These are phyloP conservation scores for Protophormia terraenovae DNA, from an alignment of 2,888 invertebrate genomes.

Conservation along the genomic window DNA sequence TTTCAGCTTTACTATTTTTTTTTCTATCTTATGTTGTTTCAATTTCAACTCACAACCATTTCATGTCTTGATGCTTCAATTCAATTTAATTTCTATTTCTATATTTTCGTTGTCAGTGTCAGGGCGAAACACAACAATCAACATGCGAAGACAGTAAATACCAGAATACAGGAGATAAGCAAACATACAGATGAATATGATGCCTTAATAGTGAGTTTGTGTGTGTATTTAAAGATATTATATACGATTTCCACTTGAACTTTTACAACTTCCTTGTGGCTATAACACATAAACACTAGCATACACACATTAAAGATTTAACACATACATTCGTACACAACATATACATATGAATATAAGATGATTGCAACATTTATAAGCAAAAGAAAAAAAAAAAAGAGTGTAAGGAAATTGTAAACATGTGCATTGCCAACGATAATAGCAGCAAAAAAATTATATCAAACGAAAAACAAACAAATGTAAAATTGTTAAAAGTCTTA, in stretches of 20 bases:
- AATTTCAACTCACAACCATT: conserved; percentile 18
- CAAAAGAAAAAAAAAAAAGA: background rate
- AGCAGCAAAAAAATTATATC: background rate
- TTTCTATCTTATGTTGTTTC: background rate
- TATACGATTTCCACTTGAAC: conserved; percentile 64
- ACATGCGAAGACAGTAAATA: conserved; percentile 8
- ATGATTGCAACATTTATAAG: conserved; percentile 11
- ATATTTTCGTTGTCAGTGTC: conserved; percentile 59
- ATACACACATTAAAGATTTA: background rate
- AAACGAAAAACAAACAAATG: conserved; percentile 37
- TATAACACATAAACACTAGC: conserved; percentile 10
- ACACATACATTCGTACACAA: background rate
- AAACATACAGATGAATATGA: conserved; percentile 15
- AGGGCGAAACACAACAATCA: conserved; percentile 47
- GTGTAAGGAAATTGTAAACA: background rate
- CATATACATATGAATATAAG: background rate
- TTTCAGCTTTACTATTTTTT: conserved; percentile 35
- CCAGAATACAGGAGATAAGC: background rate
- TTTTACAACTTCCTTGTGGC: conserved; percentile 67
- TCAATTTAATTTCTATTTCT: conserved; percentile 58
- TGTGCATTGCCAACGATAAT: background rate
- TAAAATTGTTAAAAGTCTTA: conserved; percentile 29
- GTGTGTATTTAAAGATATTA: conserved; percentile 31
- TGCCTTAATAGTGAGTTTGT: background rate
- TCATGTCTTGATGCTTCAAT: conserved; percentile 48